These are phyloP conservation scores for Leistus spinibarbis DNA, from an alignment of 2,888 invertebrate genomes.

Conservation along the genomic window DNA sequence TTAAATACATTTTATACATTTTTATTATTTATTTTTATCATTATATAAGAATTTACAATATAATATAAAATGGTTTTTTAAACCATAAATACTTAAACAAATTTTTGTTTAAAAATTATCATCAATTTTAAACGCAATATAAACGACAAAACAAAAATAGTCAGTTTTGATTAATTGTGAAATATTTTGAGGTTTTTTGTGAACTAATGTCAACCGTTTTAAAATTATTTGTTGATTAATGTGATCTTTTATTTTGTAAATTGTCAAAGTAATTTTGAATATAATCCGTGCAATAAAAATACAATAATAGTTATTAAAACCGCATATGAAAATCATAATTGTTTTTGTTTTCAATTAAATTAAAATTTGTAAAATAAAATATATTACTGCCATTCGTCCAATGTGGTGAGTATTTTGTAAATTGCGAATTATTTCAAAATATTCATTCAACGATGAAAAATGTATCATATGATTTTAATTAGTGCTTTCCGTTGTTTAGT, in stretches of 20 bases:
- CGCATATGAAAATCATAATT: neutral
- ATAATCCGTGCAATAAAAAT: constrained; percentile 33
- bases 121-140: too few species aligned
- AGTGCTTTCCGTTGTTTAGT: constrained; percentile 25
- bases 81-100: too few species aligned
- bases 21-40: too few species aligned
- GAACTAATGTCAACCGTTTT: neutral
- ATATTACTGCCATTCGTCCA: constrained; percentile 42
- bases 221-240: neutral
- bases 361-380: neutral
- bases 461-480: too few species aligned
- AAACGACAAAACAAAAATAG: too few species aligned
- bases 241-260: neutral
- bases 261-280: constrained; percentile 7
- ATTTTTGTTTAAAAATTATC: too few species aligned
- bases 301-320: constrained; percentile 25
- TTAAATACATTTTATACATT: too few species aligned
- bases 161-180: neutral
- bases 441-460: constrained; percentile 25
- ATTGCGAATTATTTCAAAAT: constrained; percentile 37
- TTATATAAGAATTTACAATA: too few species aligned
- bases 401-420: constrained; percentile 37
- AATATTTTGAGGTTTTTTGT: neutral
- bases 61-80: too few species aligned
- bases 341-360: neutral